Evolutionary conservation across 2,888 invertebrate genomes (phyloP).

Genomic region (Piscicola geometra): DNA sequence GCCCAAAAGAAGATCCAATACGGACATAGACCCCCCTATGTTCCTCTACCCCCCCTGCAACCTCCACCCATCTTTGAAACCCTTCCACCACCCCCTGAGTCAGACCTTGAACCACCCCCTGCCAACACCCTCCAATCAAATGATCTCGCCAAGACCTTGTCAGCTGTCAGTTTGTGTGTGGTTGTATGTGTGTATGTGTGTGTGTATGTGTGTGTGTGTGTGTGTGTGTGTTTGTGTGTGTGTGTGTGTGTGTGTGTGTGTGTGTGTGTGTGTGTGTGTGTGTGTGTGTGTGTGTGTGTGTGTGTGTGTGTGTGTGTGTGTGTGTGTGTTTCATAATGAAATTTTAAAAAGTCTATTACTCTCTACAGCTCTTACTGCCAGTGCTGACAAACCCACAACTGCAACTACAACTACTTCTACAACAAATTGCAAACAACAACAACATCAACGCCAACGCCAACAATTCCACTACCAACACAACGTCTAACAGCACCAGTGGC

Average conservation of each 20-base stretch:
- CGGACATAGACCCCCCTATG: constrained; percentile 39
- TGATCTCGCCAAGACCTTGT: neutral
- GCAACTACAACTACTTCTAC: constrained; percentile 48
- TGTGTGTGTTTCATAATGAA: too few species aligned
- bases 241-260: too few species aligned
- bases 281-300: too few species aligned
- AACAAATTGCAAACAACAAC: constrained; percentile 18
- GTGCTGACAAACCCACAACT: constrained; percentile 46
- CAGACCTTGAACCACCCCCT: neutral
- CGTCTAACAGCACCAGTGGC: neutral
- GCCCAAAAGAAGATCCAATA: constrained; percentile 50
- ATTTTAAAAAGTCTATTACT: neutral
- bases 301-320: too few species aligned
- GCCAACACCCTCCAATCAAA: neutral
- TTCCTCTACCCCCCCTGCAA: constrained; percentile 12
- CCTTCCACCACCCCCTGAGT: constrained; percentile 1
- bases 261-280: too few species aligned
- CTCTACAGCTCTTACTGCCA: constrained; percentile 24
- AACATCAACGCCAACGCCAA: too few species aligned
- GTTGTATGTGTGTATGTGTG: too few species aligned
- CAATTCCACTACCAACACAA: neutral
- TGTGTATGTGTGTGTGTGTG: too few species aligned
- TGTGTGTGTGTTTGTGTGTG: too few species aligned
- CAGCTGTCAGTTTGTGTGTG: constrained; percentile 17
- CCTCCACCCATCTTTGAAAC: constrained; percentile 22